Evolutionary conservation across 2,113 vertebrate species (phyloP), one percentile per base, ranked within the genome.

Genomic region (Mola mola): DNA sequence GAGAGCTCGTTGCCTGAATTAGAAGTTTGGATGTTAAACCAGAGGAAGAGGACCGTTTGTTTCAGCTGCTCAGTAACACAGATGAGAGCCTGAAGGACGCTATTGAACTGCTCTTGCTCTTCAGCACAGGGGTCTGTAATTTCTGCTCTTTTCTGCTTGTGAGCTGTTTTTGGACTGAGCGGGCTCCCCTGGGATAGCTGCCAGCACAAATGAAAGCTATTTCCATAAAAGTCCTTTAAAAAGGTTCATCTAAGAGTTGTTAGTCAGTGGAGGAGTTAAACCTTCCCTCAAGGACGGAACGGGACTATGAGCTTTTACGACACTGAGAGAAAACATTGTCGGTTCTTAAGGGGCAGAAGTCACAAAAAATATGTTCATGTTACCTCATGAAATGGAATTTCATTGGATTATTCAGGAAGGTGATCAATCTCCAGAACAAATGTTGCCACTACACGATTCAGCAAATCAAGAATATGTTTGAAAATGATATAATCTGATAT

Each of bases 1-100:
- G 7, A 26, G 4, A 50, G 34, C 29, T 40, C 24, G 22, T 13
- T 11, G 22, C 11, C 29, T 8, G 15, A 49, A 72, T 59, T 20
- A 33, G 58, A 20, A 43, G 36, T 43, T 53, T 11, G 38, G 44
- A 42, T 31, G 67, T 55, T 59, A 49, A 67, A 52, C 15, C 16
- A 8, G 26, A 56, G 19, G 17, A 17, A 19, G 16, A 25, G 34
- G 55, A 38, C 5, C 1, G 10, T 33, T 33, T 1, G 12, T 34
- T 8, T 28, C 26, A 8, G 4, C 9, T 3, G 12, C 10, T 36
- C 10, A 12, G 28, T 5, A 2, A 29, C 6, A 5, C 1, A 6
- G 16, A 21, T 1, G 1, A 26, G 16, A 50, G 22, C 9, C 20
- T n/a, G 20, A 4, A 21, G 38, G 17, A 25, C 37, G 12, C 26